phyloP scores from a whole-genome alignment of 2,113 vertebrate species.

The Garra rufa region DNA sequence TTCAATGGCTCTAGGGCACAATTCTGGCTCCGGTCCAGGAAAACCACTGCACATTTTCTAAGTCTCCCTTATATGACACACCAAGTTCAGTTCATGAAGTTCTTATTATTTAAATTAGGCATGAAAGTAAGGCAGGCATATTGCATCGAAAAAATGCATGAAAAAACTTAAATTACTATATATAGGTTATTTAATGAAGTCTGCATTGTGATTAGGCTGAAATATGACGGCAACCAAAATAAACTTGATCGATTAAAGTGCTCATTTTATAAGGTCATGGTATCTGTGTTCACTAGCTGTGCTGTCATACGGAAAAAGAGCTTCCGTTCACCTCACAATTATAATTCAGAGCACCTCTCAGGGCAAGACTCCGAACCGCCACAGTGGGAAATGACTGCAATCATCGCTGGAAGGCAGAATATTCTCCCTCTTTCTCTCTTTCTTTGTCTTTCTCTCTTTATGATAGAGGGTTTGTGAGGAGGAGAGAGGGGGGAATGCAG shows the following conservation, averaged over 20 bases:
- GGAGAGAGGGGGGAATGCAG: slow-evolving; percentile 81
- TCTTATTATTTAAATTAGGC: too few relatives aligned
- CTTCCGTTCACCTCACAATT: slow-evolving; percentile 77
- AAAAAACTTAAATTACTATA: not conserved
- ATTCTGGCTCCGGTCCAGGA: too few relatives aligned
- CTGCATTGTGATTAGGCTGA: not conserved
- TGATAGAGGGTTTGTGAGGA: slow-evolving; percentile 81
- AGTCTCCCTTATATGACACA: too few relatives aligned
- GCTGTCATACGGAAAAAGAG: slow-evolving; percentile 55
- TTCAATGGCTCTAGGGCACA: too few relatives aligned
- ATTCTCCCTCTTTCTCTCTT: slow-evolving; percentile 66
- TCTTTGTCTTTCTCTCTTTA: slow-evolving; percentile 65
- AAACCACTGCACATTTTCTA: too few relatives aligned
- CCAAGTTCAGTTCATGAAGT: too few relatives aligned
- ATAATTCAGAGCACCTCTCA: slow-evolving; percentile 77
- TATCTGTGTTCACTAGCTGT: not conserved
- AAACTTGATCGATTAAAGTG: not conserved
- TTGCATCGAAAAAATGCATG: too few relatives aligned
- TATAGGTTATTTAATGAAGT: not conserved
- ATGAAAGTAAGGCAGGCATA: not conserved
- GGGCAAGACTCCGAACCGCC: slow-evolving; percentile 62
- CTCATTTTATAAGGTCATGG: not conserved
- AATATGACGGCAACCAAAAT: not conserved
- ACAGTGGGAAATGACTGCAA: slow-evolving; percentile 77
- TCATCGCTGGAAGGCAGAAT: slow-evolving; percentile 79